Conservation (phyloP, 2,113 vertebrate species). For the Stegastes partitus region DNA sequence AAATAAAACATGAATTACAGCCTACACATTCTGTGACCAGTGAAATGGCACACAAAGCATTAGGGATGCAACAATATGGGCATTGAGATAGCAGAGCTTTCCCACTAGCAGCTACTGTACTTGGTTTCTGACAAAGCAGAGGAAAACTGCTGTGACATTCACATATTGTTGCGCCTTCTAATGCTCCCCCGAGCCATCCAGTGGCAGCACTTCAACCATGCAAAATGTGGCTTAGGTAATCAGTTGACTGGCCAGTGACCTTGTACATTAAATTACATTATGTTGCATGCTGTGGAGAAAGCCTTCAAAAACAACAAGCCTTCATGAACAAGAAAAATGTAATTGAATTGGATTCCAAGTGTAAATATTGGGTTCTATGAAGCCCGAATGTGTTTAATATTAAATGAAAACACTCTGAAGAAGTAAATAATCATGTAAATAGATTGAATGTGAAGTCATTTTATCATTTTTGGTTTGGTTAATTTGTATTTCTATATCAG, state of each 20-base stretch:
- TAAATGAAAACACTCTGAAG: not conserved
- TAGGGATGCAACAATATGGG: conserved; percentile 59
- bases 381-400: not conserved
- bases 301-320: conserved; percentile 18
- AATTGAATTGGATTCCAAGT: not conserved
- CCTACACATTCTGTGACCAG: conserved; percentile 52
- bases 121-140: conserved; percentile 46
- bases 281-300: conserved; percentile 4
- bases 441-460: no score
- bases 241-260: conserved; percentile 47
- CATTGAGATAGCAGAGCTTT: conserved; percentile 62
- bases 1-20: conserved; percentile 65
- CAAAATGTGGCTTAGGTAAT: conserved; percentile 40
- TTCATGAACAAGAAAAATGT: not conserved
- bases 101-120: conserved; percentile 52
- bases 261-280: conserved; percentile 13
- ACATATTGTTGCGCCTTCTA: conserved; percentile 41
- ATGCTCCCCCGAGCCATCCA: conserved; percentile 33
- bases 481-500: no score
- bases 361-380: not conserved
- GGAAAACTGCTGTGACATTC: conserved; percentile 44
- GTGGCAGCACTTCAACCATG: conserved; percentile 38
- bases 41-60: conserved; percentile 63
- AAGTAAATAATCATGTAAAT: no score
- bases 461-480: no score